Conservation (phyloP, 2,888 invertebrate species). For the Athrips mouffetella region DNA sequence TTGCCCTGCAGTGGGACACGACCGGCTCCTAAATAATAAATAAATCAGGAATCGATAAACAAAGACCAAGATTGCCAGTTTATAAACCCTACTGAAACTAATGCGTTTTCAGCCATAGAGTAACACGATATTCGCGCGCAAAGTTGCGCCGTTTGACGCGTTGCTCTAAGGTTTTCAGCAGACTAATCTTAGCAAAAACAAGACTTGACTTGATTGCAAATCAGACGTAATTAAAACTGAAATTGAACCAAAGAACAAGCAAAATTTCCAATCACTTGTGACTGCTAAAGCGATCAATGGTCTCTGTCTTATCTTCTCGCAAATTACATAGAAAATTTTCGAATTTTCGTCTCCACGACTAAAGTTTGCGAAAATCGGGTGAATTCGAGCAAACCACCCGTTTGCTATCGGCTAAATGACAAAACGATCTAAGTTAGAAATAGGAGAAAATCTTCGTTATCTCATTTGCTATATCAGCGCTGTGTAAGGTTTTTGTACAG, state of each 20-base stretch:
- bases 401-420: slow-evolving; percentile 26
- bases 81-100: too few relatives aligned
- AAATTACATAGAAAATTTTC: slow-evolving; percentile 6
- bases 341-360: background rate
- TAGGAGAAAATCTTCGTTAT: background rate
- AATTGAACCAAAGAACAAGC: background rate
- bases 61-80: too few relatives aligned
- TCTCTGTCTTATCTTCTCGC: background rate
- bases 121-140: too few relatives aligned
- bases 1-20: too few relatives aligned
- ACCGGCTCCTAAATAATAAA: too few relatives aligned
- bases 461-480: background rate
- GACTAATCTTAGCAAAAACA: too few relatives aligned
- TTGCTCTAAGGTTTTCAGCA: too few relatives aligned
- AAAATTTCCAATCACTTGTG: background rate
- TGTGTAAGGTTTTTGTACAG: background rate
- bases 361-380: slow-evolving; percentile 27
- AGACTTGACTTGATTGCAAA: too few relatives aligned
- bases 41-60: too few relatives aligned
- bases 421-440: slow-evolving; percentile 19
- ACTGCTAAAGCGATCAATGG: background rate
- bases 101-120: too few relatives aligned
- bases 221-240: too few relatives aligned
- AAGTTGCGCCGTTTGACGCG: too few relatives aligned
- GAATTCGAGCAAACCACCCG: slow-evolving; percentile 32